Evolutionary conservation across 2,113 vertebrate genomes (phyloP).

Genomic region (Pterocles burchelli): DNA sequence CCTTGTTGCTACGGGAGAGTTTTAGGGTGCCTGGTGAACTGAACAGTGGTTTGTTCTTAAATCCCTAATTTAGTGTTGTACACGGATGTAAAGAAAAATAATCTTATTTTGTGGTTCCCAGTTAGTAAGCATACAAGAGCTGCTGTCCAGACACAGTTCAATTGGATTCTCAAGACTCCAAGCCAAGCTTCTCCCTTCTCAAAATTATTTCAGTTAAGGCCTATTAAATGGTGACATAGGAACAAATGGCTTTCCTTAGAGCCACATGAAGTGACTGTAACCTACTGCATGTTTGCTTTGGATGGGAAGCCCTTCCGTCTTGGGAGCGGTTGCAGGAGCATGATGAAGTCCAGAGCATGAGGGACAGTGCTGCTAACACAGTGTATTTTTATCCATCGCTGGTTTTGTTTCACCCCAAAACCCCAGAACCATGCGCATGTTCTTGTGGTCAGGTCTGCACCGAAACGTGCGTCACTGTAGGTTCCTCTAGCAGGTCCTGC

Average conservation of each 20-base stretch:
- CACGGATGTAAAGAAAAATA: not conserved
- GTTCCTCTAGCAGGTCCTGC: not conserved
- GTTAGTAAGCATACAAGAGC: not conserved
- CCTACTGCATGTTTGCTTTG: not conserved
- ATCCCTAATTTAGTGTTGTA: not conserved
- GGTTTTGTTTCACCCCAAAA: not conserved
- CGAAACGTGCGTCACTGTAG: not conserved
- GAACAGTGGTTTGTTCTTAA: not conserved
- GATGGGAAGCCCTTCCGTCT: not conserved
- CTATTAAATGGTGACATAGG: not conserved
- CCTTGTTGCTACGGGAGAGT: not conserved
- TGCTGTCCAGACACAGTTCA: not conserved
- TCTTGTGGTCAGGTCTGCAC: not conserved
- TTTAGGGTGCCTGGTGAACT: not conserved
- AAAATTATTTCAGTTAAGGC: not conserved
- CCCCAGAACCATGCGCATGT: not conserved
- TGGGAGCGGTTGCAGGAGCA: not conserved
- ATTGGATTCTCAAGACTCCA: not conserved
- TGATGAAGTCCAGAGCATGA: not conserved
- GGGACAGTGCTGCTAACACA: not conserved
- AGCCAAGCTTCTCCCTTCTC: not conserved
- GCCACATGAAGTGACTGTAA: not conserved
- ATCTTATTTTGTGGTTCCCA: not conserved
- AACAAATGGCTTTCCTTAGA: not conserved
- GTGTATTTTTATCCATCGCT: not conserved